phyloP scores from a whole-genome alignment of 1,140 invertebrate species.

The Bombus consobrinus region DNA sequence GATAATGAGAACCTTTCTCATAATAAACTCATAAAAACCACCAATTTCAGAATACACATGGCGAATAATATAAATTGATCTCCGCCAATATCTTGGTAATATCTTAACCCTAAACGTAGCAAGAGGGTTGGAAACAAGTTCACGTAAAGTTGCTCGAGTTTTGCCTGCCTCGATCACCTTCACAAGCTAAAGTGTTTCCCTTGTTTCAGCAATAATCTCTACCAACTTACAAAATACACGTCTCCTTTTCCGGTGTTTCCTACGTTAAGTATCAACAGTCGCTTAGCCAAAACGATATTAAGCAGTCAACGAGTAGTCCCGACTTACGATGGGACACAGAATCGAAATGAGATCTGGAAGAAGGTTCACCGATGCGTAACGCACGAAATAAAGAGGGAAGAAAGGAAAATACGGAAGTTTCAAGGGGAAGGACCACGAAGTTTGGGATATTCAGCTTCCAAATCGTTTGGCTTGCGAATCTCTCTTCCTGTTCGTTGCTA shows the following conservation, averaged over 20 bases:
- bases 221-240: slow-evolving; percentile 8
- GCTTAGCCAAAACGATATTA: slow-evolving; percentile 51
- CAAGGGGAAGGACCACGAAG: not conserved
- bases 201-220: slow-evolving; percentile 2
- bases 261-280: not conserved
- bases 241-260: not conserved
- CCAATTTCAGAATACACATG: too few relatives aligned
- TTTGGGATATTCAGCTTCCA: not conserved
- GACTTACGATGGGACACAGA: slow-evolving; percentile 12
- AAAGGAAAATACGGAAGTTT: not conserved
- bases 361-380: not conserved
- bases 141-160: not conserved
- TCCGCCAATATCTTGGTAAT: too few relatives aligned
- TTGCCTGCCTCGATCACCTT: not conserved
- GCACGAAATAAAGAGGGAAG: not conserved
- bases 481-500: not conserved
- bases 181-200: not conserved
- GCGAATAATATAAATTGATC: too few relatives aligned
- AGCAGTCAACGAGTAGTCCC: slow-evolving; percentile 36
- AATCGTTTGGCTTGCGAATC: not conserved
- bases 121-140: not conserved
- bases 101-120: not conserved
- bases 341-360: slow-evolving; percentile 37
- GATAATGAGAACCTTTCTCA: too few relatives aligned
- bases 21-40: too few relatives aligned